phyloP scores from a whole-genome alignment of 2,113 vertebrate genomes.

The Stegastes partitus region DNA sequence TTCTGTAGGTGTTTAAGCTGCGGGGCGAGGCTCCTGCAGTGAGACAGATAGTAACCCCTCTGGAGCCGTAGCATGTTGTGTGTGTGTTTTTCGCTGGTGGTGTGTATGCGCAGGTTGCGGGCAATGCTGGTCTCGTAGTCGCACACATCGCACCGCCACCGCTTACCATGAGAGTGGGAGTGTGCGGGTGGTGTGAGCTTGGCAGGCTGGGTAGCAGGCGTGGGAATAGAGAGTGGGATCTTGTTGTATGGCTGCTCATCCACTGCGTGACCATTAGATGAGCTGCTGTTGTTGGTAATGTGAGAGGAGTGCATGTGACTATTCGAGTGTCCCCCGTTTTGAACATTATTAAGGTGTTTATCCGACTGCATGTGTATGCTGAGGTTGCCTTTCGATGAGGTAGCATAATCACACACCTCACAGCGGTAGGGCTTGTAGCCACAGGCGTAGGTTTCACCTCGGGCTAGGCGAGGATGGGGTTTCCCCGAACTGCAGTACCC shows the following conservation, averaged over 20 bases:
- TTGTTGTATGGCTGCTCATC: constrained; percentile 76
- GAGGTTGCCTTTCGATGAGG: constrained; percentile 99
- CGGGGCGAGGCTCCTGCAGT: constrained; percentile 91
- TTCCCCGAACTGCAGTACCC: constrained; percentile 95
- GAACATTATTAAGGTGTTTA: constrained; percentile 99
- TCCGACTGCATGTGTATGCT: constrained; percentile 99
- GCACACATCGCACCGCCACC: constrained; percentile 98
- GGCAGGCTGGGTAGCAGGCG: constrained; percentile 55
- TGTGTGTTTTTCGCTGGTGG: constrained; percentile 99
- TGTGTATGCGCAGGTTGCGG: constrained; percentile 98
- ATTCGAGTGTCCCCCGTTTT: constrained; percentile 89
- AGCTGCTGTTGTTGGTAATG: constrained; percentile 66
- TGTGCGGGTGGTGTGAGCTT: constrained; percentile 68
- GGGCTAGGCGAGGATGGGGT: constrained; percentile 95
- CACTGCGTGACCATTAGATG: constrained; percentile 54
- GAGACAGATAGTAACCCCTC: constrained; percentile 96
- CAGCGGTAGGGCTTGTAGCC: constrained; percentile 99
- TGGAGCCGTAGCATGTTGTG: constrained; percentile 98
- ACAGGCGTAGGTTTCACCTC: constrained; percentile 98
- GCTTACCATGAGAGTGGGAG: constrained; percentile 83
- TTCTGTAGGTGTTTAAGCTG: constrained; percentile 91
- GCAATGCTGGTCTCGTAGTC: constrained; percentile 99
- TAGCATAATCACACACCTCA: constrained; percentile 99
- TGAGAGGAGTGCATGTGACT: constrained; percentile 73
- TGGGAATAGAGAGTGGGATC: constrained; percentile 64